These are phyloP conservation scores for Ophioninae sp. DNA, from an alignment of 2,888 invertebrate genomes.

Conservation along the genomic window DNA sequence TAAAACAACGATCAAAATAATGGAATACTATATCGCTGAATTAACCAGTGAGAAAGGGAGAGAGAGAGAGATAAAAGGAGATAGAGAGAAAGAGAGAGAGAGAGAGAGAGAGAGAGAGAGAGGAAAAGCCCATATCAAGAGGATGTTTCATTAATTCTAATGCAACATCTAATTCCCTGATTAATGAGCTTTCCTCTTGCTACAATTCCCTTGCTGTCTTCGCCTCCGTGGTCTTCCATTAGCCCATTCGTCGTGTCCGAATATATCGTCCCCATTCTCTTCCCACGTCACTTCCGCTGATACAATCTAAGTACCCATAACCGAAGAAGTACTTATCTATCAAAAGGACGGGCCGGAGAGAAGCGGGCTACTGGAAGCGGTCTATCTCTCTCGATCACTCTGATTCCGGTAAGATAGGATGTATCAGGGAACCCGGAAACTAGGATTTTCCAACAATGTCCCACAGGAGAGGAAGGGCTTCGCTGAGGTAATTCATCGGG, in stretches of 20 bases:
- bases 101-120: not conserved
- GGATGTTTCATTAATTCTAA: conserved; percentile 60
- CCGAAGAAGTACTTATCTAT: conserved; percentile 44
- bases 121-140: not conserved
- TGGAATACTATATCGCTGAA: too few relatives aligned
- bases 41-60: conserved; percentile 38
- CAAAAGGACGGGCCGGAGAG: conserved; percentile 46
- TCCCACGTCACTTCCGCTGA: not conserved
- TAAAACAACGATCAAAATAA: too few relatives aligned
- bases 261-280: conserved; percentile 4
- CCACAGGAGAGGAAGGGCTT: conserved; percentile 44
- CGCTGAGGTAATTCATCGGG: conserved; percentile 1
- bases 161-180: conserved; percentile 61
- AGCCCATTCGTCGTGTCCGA: conserved; percentile 47
- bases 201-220: not conserved
- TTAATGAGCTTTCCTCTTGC: conserved; percentile 46
- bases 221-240: conserved; percentile 40
- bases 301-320: conserved; percentile 47
- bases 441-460: conserved; percentile 38
- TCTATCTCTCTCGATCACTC: conserved; percentile 34
- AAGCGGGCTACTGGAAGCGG: conserved; percentile 25
- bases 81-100: not conserved
- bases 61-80: not conserved
- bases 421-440: conserved; percentile 63
- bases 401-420: not conserved